Percentiles rank a stretch among this genome's conserved stretches.
phyloP scores from a whole-genome alignment of 2,797 vertebrate species.

The Octomys mimax region DNA sequence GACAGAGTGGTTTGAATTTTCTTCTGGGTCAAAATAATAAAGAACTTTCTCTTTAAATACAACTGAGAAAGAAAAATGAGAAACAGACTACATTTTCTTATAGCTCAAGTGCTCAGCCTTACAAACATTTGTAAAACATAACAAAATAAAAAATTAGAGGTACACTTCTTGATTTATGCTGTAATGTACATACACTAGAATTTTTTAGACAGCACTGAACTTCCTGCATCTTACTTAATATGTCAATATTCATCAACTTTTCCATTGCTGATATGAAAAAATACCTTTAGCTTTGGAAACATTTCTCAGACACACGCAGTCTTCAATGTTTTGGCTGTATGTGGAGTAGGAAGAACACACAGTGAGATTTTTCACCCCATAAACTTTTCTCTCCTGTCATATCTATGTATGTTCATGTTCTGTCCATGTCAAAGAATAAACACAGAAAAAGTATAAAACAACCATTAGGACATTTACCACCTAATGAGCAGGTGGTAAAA shows the following conservation, averaged over 20 bases:
- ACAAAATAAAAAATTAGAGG: neutral
- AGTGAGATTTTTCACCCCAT: neutral
- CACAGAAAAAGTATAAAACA: neutral
- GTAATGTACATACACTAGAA: neutral
- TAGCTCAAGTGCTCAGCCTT: neutral
- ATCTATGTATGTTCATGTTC: neutral
- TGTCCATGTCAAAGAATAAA: neutral
- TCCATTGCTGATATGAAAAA: neutral
- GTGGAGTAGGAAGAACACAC: neutral
- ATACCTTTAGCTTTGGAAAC: neutral
- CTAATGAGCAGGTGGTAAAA: neutral
- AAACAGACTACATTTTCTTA: slow-evolving; percentile 51
- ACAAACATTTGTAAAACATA: neutral
- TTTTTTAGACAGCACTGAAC: neutral
- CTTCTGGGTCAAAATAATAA: slow-evolving; percentile 59
- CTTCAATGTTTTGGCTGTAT: neutral
- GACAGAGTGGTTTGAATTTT: slow-evolving; percentile 58
- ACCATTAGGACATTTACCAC: neutral
- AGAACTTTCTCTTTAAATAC: slow-evolving; percentile 66
- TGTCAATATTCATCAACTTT: neutral
- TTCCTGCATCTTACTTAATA: neutral
- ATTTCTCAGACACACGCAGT: neutral
- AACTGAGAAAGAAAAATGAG: slow-evolving; percentile 65
- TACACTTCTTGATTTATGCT: neutral
- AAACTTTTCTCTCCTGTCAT: neutral